Percentiles rank a stretch among this genome's conserved stretches.
These are phyloP conservation scores for Pelobates fuscus DNA, from an alignment of 2,113 vertebrate species.

Conservation along the genomic window DNA sequence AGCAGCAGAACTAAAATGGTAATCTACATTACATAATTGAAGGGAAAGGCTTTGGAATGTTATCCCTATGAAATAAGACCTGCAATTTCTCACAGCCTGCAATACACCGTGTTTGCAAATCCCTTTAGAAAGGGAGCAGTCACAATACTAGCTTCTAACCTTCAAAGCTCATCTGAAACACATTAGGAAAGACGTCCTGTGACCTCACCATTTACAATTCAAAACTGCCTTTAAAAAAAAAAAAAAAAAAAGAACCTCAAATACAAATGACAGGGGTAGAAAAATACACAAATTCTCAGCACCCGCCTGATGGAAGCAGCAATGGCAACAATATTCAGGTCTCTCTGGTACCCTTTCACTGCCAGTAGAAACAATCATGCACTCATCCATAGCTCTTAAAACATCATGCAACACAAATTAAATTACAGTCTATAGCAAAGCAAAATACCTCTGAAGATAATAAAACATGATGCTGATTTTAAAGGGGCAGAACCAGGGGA, in stretches of 20 bases:
- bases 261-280: too few relatives aligned
- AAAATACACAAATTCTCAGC: too few relatives aligned
- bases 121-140: slow-evolving; percentile 21
- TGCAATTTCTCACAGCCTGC: slow-evolving; percentile 29
- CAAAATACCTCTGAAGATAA: too few relatives aligned
- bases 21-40: slow-evolving; percentile 17
- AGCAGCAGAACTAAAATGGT: slow-evolving; percentile 28
- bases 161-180: slow-evolving; percentile 48
- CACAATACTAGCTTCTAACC: slow-evolving; percentile 48
- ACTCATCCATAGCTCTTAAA: too few relatives aligned
- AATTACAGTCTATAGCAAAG: too few relatives aligned
- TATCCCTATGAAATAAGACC: slow-evolving; percentile 24
- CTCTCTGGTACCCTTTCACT: slow-evolving; percentile 24
- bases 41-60: neutral
- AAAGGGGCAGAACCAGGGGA: too few relatives aligned
- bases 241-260: slow-evolving; percentile 18
- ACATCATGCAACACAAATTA: too few relatives aligned
- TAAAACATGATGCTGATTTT: too few relatives aligned
- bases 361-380: neutral
- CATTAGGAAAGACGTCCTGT: slow-evolving; percentile 48
- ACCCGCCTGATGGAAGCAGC: slow-evolving; percentile 41
- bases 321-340: slow-evolving; percentile 33
- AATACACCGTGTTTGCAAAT: slow-evolving; percentile 49
- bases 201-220: slow-evolving; percentile 49
- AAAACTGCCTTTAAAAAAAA: slow-evolving; percentile 45